Evolutionary conservation across 1,140 invertebrate genomes (phyloP).

Genomic region (Drosophila tsacasi): DNA sequence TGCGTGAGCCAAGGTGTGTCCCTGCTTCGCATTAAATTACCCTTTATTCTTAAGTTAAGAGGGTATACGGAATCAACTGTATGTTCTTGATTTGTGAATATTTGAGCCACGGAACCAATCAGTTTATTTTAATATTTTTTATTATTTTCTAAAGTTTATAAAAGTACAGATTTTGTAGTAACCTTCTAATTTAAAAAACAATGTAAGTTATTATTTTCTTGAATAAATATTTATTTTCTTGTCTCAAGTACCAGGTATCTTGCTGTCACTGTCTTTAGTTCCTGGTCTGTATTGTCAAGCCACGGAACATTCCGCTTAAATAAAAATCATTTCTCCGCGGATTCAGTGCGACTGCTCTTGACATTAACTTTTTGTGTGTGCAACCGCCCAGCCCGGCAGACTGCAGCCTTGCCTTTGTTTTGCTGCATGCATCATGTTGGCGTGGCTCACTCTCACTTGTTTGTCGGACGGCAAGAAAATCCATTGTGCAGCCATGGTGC

Average conservation of each 20-base stretch:
- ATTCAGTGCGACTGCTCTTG: constrained; percentile 67
- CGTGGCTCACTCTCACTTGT: constrained; percentile 57
- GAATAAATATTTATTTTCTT: not conserved
- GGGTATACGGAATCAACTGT: no score
- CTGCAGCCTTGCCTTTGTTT: constrained; percentile 18
- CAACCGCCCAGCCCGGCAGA: not conserved
- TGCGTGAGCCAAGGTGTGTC: constrained; percentile 13
- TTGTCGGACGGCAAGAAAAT: constrained; percentile 54
- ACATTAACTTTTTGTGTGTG: constrained; percentile 59
- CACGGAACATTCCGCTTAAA: constrained; percentile 63
- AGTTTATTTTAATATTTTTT: not conserved
- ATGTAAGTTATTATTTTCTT: no score
- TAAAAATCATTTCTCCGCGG: constrained; percentile 74
- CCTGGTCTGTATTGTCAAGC: constrained; percentile 17
- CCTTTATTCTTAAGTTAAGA: not conserved
- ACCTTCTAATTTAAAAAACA: not conserved
- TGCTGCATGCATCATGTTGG: constrained; percentile 19
- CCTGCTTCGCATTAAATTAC: not conserved
- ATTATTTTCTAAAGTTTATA: not conserved
- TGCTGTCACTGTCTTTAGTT: not conserved
- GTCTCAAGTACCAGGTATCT: not conserved
- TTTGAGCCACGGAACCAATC: not conserved
- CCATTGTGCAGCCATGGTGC: constrained; percentile 49
- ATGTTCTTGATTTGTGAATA: no score
- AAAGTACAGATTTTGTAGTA: not conserved